Evolutionary conservation across 2,888 invertebrate genomes (phyloP).

Genomic region (Leptogaster cylindrica): DNA sequence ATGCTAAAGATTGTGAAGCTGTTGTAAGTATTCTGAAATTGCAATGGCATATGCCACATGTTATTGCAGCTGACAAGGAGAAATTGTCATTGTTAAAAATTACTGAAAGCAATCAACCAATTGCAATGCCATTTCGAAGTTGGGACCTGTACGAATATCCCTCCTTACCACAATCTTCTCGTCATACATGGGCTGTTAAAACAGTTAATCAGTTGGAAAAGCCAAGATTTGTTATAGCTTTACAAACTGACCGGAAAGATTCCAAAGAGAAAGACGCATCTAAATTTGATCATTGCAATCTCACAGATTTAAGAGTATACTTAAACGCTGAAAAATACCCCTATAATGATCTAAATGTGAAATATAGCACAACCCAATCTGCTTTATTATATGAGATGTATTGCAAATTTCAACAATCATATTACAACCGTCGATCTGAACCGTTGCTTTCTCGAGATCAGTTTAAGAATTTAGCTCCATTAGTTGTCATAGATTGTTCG

Average conservation of each 20-base stretch:
- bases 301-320: constrained; percentile 55
- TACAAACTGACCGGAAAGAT: constrained; percentile 53
- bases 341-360: constrained; percentile 54
- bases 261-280: constrained; percentile 53
- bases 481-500: constrained; percentile 51
- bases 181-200: constrained; percentile 54
- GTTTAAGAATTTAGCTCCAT: constrained; percentile 50
- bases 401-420: constrained; percentile 49
- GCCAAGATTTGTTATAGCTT: constrained; percentile 56
- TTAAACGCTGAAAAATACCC: constrained; percentile 56
- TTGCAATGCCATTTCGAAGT: constrained; percentile 21
- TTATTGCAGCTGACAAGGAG: constrained; percentile 29
- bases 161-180: constrained; percentile 51
- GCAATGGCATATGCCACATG: constrained; percentile 48
- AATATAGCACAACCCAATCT: constrained; percentile 51
- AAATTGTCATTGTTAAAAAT: constrained; percentile 19
- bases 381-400: constrained; percentile 52
- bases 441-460: constrained; percentile 42
- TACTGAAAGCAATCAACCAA: constrained; percentile 10
- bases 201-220: constrained; percentile 55
- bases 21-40: constrained; percentile 47
- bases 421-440: constrained; percentile 46
- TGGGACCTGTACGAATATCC: constrained; percentile 43
- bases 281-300: constrained; percentile 50
- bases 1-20: constrained; percentile 16